Conservation (phyloP, 2,797 vertebrate genomes). For the Octomys mimax region DNA sequence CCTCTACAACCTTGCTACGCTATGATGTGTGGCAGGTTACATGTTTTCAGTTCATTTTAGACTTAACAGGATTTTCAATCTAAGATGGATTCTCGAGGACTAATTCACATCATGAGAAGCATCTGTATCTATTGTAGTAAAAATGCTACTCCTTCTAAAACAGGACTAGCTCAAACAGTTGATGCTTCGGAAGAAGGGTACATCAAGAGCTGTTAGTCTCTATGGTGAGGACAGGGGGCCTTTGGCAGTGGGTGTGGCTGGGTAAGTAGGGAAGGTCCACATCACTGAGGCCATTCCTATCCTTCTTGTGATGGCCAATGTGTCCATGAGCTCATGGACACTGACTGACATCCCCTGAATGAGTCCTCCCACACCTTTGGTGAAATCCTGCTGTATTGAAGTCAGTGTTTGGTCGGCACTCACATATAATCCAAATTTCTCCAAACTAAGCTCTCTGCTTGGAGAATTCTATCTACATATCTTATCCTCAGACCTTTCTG, state of each 20-base stretch:
- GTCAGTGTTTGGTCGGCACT: neutral
- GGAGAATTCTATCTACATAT: neutral
- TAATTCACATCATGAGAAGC: neutral
- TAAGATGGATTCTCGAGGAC: neutral
- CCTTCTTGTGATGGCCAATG: neutral
- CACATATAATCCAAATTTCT: conserved; percentile 9
- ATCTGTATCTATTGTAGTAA: neutral
- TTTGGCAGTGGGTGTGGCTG: neutral
- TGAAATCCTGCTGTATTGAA: neutral
- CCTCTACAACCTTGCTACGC: neutral
- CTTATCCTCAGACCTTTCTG: neutral
- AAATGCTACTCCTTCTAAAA: neutral
- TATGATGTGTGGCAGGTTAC: neutral
- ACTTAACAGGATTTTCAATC: neutral
- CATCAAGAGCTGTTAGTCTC: neutral
- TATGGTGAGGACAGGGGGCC: no score
- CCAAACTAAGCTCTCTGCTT: neutral
- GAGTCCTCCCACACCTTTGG: neutral
- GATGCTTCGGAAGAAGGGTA: neutral
- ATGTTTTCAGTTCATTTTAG: neutral
- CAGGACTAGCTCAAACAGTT: neutral
- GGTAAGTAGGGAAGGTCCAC: neutral
- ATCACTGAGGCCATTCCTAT: neutral
- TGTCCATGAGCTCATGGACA: neutral
- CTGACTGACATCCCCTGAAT: neutral